These are phyloP conservation scores for Platerodrilus igneus DNA, from an alignment of 2,888 invertebrate species.

Conservation along the genomic window DNA sequence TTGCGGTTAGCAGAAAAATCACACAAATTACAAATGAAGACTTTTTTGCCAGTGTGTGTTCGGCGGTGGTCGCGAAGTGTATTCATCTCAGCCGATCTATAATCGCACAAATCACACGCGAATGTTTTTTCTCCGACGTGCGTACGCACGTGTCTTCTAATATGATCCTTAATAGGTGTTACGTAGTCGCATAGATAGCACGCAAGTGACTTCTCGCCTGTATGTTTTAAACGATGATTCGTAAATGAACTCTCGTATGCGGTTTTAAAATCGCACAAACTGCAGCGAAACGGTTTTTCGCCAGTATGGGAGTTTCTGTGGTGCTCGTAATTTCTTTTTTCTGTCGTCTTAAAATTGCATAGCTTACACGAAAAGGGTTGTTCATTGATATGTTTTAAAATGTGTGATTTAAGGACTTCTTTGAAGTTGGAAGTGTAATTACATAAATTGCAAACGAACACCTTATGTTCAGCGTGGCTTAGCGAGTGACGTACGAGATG, in stretches of 20 bases:
- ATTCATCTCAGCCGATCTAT: not conserved
- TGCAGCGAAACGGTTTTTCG: not conserved
- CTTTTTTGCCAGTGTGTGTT: constrained; percentile 1
- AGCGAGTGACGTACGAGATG: too few species aligned
- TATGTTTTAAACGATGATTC: not conserved
- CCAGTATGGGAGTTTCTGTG: constrained; percentile 1
- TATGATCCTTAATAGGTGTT: not conserved
- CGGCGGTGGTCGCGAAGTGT: not conserved
- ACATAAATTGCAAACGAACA: too few species aligned
- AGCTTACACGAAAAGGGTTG: not conserved
- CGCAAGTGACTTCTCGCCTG: not conserved
- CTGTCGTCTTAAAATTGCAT: not conserved
- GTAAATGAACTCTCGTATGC: not conserved
- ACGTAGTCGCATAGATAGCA: not conserved
- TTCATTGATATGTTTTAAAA: too few species aligned
- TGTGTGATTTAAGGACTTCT: too few species aligned
- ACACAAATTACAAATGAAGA: not conserved
- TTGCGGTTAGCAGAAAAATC: too few species aligned
- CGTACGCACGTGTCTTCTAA: not conserved
- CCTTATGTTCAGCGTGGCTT: too few species aligned
- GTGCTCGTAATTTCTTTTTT: not conserved
- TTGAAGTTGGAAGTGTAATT: too few species aligned
- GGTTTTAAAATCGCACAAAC: not conserved
- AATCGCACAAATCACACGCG: not conserved
- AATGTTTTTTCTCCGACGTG: not conserved